Evolutionary conservation across 1,140 invertebrate genomes (phyloP), one percentile per base, ranked within the genome.

Genomic region (Alviniconcha marisindica): DNA sequence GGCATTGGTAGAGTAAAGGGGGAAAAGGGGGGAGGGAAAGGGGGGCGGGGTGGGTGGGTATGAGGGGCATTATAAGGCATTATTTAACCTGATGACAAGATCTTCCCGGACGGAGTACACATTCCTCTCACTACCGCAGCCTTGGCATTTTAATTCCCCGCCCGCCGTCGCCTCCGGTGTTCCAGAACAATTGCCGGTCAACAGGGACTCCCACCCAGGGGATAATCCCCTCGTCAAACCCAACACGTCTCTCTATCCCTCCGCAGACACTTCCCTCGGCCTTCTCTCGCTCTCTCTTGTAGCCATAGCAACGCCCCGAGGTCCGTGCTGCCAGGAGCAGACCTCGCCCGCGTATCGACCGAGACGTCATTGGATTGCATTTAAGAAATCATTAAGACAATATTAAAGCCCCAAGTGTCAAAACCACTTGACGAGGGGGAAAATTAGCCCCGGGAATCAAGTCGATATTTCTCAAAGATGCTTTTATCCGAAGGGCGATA

Each of bases 341-440:
- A 42, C 42, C 36, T n/a, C 38, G 14, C 38, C 36, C 36, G 12
- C 21, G 4, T 48, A 54, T 77, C 44, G 44, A 77, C 21, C n/a
- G 18, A 31, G 54, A 51, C 76, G 54, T 60, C 44, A 77, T 77
- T 24, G 54, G 24, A 54, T 77, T 54, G 44, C 44, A 28, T 54
- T 77, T 77, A 54, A 38, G 76, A 77, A 77, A 77, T 54, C 54
- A 77, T 77, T 60, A 77, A 54, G 76, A 77, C 54, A 33, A 77
- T 77, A 77, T 48, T 42, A 51, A 77, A 54, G 44, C 76, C 76
- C 4, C 21, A 2, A 74, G 71, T 74, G 71, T 74, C 71, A 74
- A 42, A 74, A 74, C 36, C 71, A 74, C 71, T 74, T 74, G 71
- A 74, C 71, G 71, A 74, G n/a, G 71, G 66, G 66, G 66, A 63